Base-by-base conservation (phyloP, 1,140 invertebrate genomes). In the Lepidurus couesii region DNA sequence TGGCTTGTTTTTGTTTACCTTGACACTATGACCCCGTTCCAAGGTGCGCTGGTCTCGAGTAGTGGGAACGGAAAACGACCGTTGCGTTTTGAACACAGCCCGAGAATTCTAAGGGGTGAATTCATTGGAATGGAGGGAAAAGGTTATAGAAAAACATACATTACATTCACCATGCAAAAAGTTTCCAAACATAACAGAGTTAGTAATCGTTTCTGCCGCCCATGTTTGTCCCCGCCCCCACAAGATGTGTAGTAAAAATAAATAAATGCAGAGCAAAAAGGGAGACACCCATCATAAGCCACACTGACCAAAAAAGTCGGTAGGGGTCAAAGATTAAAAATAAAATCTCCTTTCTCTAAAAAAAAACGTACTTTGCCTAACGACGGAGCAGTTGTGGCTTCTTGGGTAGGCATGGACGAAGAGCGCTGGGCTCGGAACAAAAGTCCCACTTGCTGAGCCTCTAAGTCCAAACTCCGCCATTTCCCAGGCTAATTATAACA, bases 51-150 rank as follows among this genome's bases (percentile, higher is more conserved):
- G 87, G 87, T 89, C 90, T 83, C 84, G 76, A 47, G 88, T 88
- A n/a, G 92, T 93, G 75, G 95, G 95, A 86, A 96, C 92, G 81
- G 93, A 95, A 85, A 94, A 95, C 77, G 94, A 95, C 82, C 95
- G 89, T 86, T 95, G 93, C 81, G 94, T 94, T 88, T 93, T 95
- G 86, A 95, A 94, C 86, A 93, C 90, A 88, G 92, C 92, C 86
- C 92, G 53, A 65, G 53, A 65, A 65, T 65, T 65, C 53, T 65
- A 65, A 65, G 53, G 53, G 42, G 73, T 16, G 78, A 13, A 75
- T 43, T 42, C 44, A 42, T 53, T 80, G 76, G 81, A 77, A 80
- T 78, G 80, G 26, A 42, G 21, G 13, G 44, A 47, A 75, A 10
- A 8, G 78, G 65, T 82, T 80, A 83, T 79, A 80, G 80, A 74